Evolutionary conservation across 2,113 vertebrate species (phyloP).

Genomic region (Phoxinus phoxinus): DNA sequence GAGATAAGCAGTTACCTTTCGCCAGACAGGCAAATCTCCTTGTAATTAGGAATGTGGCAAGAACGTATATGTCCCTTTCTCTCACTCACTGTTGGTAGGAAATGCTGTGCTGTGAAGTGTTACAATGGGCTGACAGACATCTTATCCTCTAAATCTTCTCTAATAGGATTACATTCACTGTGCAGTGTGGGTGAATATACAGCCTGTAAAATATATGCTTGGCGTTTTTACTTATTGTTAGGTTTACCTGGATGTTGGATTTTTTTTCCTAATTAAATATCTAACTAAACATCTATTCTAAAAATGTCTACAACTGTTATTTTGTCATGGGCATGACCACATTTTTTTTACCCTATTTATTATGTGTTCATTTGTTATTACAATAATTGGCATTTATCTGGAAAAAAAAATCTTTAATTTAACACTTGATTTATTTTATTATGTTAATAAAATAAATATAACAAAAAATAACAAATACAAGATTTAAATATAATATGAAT

Average conservation of each 20-base stretch:
- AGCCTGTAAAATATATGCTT: background rate
- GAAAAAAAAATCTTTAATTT: background rate
- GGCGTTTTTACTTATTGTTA: background rate
- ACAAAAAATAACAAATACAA: background rate
- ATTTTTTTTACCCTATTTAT: background rate
- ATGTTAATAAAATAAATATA: background rate
- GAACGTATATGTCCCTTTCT: background rate
- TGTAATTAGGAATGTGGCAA: background rate
- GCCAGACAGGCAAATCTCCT: background rate
- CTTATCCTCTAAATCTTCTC: slow-evolving; percentile 66
- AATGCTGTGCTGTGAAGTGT: slow-evolving; percentile 46
- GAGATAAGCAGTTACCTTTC: slow-evolving; percentile 16
- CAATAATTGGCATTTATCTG: background rate
- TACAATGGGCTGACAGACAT: slow-evolving; percentile 61
- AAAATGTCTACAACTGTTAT: background rate
- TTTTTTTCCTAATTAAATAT: background rate
- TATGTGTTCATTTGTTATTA: background rate
- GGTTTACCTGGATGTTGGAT: background rate
- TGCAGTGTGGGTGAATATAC: slow-evolving; percentile 16
- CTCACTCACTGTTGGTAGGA: background rate
- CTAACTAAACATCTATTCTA: background rate
- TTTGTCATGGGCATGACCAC: background rate
- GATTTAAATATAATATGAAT: background rate
- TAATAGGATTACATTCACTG: slow-evolving; percentile 61
- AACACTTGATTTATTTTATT: background rate